phyloP scores from a whole-genome alignment of 2,113 vertebrate species.

The Plecturocebus donacophilus region DNA sequence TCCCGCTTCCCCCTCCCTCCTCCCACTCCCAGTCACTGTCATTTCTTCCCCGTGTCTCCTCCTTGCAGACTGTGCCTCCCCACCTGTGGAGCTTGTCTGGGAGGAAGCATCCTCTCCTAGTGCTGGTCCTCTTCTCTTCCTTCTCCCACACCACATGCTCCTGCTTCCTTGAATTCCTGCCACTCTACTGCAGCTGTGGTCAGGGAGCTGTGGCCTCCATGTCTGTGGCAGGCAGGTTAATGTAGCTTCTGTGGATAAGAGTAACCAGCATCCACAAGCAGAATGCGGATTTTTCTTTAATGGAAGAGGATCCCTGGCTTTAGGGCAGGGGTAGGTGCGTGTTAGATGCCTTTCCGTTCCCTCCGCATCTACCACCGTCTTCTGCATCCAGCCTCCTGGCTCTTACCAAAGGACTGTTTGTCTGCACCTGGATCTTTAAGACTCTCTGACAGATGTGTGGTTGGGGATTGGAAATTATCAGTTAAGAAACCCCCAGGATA shows the following conservation, averaged over 20 bases:
- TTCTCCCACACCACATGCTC: background rate
- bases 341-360: background rate
- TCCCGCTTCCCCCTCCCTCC: rapidly evolving
- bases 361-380: background rate
- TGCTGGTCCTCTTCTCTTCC: background rate
- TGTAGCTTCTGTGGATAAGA: background rate
- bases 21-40: background rate
- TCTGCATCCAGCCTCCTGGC: background rate
- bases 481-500: background rate
- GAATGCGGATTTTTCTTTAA: background rate
- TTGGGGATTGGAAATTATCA: background rate
- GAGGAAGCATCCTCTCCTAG: background rate
- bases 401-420: background rate
- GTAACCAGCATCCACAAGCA: background rate
- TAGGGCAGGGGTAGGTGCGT: background rate
- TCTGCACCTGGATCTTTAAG: background rate
- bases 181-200: background rate
- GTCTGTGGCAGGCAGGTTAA: background rate
- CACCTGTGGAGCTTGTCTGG: no score
- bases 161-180: no score
- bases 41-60: background rate
- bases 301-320: background rate
- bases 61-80: background rate
- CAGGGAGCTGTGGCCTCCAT: background rate
- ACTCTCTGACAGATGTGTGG: background rate